Percentiles rank a stretch among this genome's conserved stretches.
phyloP scores from a whole-genome alignment of 2,888 invertebrate species.

The Pandemis heparana region DNA sequence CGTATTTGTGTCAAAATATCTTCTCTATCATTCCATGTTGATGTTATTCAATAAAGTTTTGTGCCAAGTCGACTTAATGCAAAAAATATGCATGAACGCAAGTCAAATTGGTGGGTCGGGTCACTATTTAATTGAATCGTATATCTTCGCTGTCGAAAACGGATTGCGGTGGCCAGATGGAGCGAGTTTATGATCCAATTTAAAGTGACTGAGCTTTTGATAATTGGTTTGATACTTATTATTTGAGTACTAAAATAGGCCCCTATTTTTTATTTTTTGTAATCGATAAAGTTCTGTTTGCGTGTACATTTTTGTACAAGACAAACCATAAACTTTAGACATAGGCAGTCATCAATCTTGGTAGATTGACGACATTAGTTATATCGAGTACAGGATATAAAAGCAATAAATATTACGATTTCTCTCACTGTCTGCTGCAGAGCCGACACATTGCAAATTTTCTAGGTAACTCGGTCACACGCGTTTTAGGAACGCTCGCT shows the following conservation, averaged over 20 bases:
- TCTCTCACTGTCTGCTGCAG: constrained; percentile 38
- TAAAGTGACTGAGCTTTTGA: constrained; percentile 48
- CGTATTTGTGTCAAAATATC: neutral
- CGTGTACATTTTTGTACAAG: neutral
- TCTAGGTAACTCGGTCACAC: constrained; percentile 44
- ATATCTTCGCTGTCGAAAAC: constrained; percentile 55
- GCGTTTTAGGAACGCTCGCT: constrained; percentile 28
- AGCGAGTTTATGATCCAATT: constrained; percentile 56
- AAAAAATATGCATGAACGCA: constrained; percentile 43
- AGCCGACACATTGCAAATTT: constrained; percentile 36
- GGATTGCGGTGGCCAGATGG: constrained; percentile 54
- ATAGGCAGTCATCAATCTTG: constrained; percentile 29
- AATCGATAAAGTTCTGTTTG: neutral
- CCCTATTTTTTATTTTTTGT: neutral
- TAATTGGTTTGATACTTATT: constrained; percentile 21
- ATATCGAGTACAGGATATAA: constrained; percentile 36
- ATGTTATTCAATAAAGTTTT: constrained; percentile 25
- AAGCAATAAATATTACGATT: constrained; percentile 44
- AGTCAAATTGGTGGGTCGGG: constrained; percentile 49
- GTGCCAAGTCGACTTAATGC: constrained; percentile 32
- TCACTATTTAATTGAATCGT: constrained; percentile 57
- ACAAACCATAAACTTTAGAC: neutral
- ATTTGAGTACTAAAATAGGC: neutral
- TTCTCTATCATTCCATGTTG: constrained; percentile 5
- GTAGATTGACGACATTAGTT: constrained; percentile 22